A percentile compares a stretch with the other conserved stretches of the same genome.
These are phyloP conservation scores for Ectropis crepuscularia DNA, from an alignment of 2,888 invertebrate genomes.

Conservation along the genomic window DNA sequence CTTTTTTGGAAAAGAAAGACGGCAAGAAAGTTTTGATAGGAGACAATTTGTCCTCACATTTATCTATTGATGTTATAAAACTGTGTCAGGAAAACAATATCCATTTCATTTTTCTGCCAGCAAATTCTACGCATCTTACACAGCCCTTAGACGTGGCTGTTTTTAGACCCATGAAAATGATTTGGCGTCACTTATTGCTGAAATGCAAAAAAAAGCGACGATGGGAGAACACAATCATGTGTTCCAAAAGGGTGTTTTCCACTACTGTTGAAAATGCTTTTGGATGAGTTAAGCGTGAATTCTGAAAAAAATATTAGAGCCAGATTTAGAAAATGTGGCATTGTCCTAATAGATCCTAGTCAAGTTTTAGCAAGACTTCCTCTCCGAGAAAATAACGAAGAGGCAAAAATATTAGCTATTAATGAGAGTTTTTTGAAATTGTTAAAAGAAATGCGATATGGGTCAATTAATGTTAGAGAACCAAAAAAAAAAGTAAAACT, in stretches of 20 bases:
- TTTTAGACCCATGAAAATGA: constrained; percentile 1
- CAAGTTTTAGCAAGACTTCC: too few relatives aligned
- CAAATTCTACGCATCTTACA: constrained; percentile 13
- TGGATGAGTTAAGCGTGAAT: too few relatives aligned
- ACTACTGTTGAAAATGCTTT: too few relatives aligned
- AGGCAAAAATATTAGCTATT: neutral
- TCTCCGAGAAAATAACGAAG: constrained; percentile 1
- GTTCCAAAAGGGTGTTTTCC: too few relatives aligned
- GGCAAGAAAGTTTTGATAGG: constrained; percentile 59
- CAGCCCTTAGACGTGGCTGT: constrained; percentile 2
- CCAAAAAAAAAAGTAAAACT: constrained; percentile 22
- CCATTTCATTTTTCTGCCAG: constrained; percentile 25
- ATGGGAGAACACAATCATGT: too few relatives aligned
- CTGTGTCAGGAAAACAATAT: constrained; percentile 29
- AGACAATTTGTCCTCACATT: constrained; percentile 49
- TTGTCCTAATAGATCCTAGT: too few relatives aligned
- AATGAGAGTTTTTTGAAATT: constrained; percentile 4
- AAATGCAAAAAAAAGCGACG: too few relatives aligned
- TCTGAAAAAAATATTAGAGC: too few relatives aligned
- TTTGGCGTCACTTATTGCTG: too few relatives aligned
- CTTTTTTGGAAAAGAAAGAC: constrained; percentile 41
- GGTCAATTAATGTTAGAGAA: constrained; percentile 22
- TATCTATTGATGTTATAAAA: constrained; percentile 32
- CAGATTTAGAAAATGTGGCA: too few relatives aligned
- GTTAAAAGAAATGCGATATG: constrained; percentile 17